Evolutionary conservation across 92 coral and sea anemone genomes (phyloP).

Genomic region (Siderastrea radians): DNA sequence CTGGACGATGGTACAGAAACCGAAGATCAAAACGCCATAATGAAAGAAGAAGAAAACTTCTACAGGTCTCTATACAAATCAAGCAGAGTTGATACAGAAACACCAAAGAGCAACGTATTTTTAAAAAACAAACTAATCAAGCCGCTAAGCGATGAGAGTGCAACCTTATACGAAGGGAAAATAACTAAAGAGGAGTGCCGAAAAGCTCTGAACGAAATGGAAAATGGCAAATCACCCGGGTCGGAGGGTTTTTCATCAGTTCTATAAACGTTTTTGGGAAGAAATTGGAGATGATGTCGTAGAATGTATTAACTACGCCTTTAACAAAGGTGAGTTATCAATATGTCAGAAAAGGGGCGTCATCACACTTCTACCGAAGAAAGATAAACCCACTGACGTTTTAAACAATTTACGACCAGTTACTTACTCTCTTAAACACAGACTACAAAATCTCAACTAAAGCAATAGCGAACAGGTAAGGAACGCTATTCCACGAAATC

Average conservation of each 20-base stretch:
- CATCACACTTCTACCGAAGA: neutral
- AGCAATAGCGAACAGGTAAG: neutral
- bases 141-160: neutral
- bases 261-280: slow-evolving; percentile 22
- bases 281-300: slow-evolving; percentile 11
- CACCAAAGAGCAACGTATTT: neutral
- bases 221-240: slow-evolving; percentile 12
- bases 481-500: neutral
- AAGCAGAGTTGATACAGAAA: neutral
- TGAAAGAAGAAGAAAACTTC: slow-evolving; percentile 6
- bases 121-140: neutral
- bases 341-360: neutral
- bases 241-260: slow-evolving; percentile 4
- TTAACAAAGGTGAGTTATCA: neutral
- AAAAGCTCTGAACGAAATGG: slow-evolving; percentile 8
- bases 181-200: neutral
- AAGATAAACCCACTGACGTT: neutral
- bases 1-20: neutral
- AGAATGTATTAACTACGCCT: neutral
- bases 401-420: neutral
- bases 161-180: neutral
- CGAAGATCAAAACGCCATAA: neutral
- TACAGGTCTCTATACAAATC: neutral
- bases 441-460: neutral
- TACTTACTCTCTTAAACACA: neutral